phyloP scores from a whole-genome alignment of 2,797 vertebrate genomes.

The Enteromius unitaeniatus region DNA sequence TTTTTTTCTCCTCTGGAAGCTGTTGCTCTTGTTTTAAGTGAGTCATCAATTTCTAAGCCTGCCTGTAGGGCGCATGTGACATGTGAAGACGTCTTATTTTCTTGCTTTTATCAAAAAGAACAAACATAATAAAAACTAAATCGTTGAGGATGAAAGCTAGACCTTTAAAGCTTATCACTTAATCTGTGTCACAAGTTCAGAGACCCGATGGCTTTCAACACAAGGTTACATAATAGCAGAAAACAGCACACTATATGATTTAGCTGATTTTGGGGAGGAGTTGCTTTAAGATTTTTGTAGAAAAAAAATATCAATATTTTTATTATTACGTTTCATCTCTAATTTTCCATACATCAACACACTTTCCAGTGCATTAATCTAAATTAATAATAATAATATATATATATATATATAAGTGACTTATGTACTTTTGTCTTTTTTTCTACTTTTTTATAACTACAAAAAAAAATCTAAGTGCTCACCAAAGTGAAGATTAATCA shows the following conservation, averaged over 20 bases:
- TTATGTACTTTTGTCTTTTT: no score
- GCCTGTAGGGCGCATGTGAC: conserved; percentile 33
- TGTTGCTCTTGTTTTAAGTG: conserved; percentile 35
- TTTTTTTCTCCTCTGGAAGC: conserved; percentile 9
- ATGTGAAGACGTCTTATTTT: neutral
- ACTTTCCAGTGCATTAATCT: neutral
- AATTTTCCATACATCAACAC: neutral
- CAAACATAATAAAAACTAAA: conserved; percentile 6
- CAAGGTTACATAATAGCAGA: conserved; percentile 21
- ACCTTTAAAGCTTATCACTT: conserved; percentile 6
- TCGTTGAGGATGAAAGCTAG: neutral
- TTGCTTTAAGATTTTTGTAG: conserved; percentile 1
- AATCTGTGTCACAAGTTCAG: conserved; percentile 1
- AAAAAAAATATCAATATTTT: neutral
- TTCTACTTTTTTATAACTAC: no score
- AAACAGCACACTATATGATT: conserved; percentile 15
- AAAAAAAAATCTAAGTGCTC: no score
- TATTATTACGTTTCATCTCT: neutral
- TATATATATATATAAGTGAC: no score
- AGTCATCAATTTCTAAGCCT: conserved; percentile 51
- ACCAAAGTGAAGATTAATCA: no score
- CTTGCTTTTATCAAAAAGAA: conserved; percentile 23
- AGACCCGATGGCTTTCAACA: neutral
- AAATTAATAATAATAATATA: neutral
- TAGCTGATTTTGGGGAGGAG: neutral